Percentiles rank a stretch among this genome's conserved stretches.
Conservation (phyloP, 2,113 vertebrate genomes). For the Columba livia region DNA sequence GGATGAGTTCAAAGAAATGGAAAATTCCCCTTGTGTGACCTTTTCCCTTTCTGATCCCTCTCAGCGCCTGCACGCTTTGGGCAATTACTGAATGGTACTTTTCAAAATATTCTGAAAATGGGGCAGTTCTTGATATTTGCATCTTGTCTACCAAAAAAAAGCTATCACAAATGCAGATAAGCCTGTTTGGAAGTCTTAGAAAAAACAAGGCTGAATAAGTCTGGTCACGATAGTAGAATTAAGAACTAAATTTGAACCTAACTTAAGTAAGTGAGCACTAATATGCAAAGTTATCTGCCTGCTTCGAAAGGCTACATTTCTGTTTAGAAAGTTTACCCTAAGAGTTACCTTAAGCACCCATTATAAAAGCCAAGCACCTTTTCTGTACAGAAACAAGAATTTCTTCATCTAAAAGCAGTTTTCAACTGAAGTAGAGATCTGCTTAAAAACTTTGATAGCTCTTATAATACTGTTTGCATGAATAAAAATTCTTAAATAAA, state of each 20-base stretch:
- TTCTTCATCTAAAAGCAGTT: not conserved
- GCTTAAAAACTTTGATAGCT: not conserved
- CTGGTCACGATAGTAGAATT: not conserved
- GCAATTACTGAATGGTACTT: not conserved
- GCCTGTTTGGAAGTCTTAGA: not conserved
- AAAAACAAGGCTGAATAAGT: not conserved
- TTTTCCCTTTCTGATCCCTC: not conserved
- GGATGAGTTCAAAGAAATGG: not conserved
- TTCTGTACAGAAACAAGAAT: not conserved
- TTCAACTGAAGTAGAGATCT: not conserved
- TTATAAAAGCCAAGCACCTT: not conserved
- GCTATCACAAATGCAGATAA: not conserved
- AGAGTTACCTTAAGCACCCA: not conserved
- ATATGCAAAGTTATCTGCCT: not conserved
- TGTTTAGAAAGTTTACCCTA: not conserved
- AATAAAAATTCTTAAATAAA: conserved; percentile 40
- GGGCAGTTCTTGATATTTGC: not conserved
- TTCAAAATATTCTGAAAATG: not conserved
- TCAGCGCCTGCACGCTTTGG: not conserved
- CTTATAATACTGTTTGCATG: not conserved
- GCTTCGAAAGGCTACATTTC: not conserved
- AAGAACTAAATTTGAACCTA: not conserved
- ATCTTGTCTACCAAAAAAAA: not conserved
- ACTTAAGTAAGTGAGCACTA: not conserved
- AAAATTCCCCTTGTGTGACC: not conserved